Evolutionary conservation across 1,140 invertebrate genomes (phyloP).

Genomic region (Leptinotarsa defecta): DNA sequence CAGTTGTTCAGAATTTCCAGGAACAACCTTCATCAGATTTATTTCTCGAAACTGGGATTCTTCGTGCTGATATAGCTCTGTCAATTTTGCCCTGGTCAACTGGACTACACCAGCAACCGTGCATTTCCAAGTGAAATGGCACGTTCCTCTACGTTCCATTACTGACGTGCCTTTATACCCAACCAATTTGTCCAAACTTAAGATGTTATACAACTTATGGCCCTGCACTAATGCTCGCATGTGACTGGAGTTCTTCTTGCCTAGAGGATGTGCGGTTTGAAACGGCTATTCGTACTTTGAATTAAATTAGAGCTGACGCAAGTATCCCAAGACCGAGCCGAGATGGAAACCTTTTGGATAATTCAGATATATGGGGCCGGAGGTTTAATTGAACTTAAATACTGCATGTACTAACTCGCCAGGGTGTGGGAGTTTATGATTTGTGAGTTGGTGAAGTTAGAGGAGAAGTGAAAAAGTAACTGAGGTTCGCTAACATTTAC

Average conservation of each 20-base stretch:
- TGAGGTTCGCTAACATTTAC: too few species aligned
- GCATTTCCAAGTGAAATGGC: slow-evolving; percentile 37
- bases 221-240: slow-evolving; percentile 16
- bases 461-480: too few species aligned
- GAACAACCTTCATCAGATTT: too few species aligned
- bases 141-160: slow-evolving; percentile 27
- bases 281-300: slow-evolving; percentile 7
- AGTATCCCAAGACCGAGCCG: neutral
- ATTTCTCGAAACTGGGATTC: too few species aligned
- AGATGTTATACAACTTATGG: slow-evolving; percentile 28
- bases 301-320: neutral
- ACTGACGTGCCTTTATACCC: slow-evolving; percentile 25
- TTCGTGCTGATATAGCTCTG: too few species aligned
- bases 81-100: neutral
- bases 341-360: neutral
- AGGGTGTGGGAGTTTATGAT: neutral
- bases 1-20: too few species aligned
- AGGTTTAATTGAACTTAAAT: neutral
- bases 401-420: neutral
- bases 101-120: slow-evolving; percentile 6
- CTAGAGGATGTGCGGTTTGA: slow-evolving; percentile 7
- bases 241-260: slow-evolving; percentile 17
- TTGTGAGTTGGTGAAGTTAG: too few species aligned
- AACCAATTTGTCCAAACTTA: slow-evolving; percentile 33
- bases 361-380: neutral